Conservation (phyloP, 1,140 invertebrate species). For the Lineus longissimus region DNA sequence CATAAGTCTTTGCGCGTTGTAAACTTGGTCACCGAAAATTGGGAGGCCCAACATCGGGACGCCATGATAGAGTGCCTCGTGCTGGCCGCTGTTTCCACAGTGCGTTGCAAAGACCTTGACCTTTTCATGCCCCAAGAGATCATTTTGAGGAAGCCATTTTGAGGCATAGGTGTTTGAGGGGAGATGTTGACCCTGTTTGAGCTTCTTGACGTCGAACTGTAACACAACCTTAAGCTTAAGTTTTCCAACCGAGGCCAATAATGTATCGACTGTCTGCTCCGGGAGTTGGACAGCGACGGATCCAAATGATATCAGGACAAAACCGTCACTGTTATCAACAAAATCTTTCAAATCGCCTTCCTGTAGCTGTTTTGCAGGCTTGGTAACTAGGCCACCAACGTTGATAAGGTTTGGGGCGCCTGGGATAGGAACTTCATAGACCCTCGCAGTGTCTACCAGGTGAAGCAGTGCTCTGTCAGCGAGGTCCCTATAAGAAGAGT, state of each 20-base stretch:
- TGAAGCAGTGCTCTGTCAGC: too few relatives aligned
- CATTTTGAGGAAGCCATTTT: slow-evolving; percentile 67
- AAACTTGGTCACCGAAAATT: slow-evolving; percentile 22
- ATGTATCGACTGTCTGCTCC: too few relatives aligned
- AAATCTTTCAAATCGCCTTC: background rate
- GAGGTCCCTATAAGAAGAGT: too few relatives aligned
- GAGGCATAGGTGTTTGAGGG: background rate
- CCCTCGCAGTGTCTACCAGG: too few relatives aligned
- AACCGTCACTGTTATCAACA: background rate
- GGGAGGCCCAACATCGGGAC: slow-evolving; percentile 29
- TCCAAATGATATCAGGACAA: too few relatives aligned
- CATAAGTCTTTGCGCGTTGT: slow-evolving; percentile 17
- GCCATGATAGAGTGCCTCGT: slow-evolving; percentile 28
- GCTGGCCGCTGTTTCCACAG: slow-evolving; percentile 30
- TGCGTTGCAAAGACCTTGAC: slow-evolving; percentile 33
- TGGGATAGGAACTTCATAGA: slow-evolving; percentile 4
- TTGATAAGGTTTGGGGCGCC: slow-evolving; percentile 5
- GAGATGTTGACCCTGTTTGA: background rate
- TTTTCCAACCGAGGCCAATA: too few relatives aligned
- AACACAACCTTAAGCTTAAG: too few relatives aligned
- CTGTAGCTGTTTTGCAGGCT: background rate
- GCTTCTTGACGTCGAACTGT: too few relatives aligned
- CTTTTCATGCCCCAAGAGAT: slow-evolving; percentile 27
- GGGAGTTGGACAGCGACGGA: too few relatives aligned
- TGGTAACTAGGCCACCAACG: background rate